A percentile compares a stretch with the other conserved stretches of the same genome.
Evolutionary conservation across 2,888 invertebrate genomes (phyloP).

Genomic region (Cryptus viduatorius): DNA sequence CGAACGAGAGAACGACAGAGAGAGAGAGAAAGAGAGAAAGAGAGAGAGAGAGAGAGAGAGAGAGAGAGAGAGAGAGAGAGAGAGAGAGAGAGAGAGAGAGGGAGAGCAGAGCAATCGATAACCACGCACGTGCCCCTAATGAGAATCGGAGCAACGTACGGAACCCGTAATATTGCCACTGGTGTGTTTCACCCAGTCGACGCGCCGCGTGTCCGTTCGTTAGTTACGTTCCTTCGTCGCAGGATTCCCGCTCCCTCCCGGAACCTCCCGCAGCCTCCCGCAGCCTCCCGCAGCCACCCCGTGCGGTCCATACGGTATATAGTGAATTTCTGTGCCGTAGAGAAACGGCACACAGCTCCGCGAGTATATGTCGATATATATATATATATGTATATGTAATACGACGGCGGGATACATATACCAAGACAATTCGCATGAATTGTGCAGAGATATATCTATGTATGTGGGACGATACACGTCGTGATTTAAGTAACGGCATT

Average conservation of each 20-base stretch:
- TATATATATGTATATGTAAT: background rate
- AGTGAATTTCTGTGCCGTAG: conserved; percentile 28
- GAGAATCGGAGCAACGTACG: conserved; percentile 72
- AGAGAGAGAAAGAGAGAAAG: conserved; percentile 15
- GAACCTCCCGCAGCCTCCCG: background rate
- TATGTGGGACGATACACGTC: conserved; percentile 29
- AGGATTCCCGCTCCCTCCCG: background rate
- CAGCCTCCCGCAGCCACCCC: background rate
- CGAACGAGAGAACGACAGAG: conserved; percentile 36
- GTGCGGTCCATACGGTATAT: conserved; percentile 2
- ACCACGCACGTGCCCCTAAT: conserved; percentile 74
- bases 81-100: conserved; percentile 29
- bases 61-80: conserved; percentile 32
- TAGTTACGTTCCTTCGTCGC: conserved; percentile 64
- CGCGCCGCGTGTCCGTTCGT: conserved; percentile 61
- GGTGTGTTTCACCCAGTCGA: conserved; percentile 58
- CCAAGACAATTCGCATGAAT: no score
- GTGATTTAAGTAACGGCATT: conserved; percentile 60
- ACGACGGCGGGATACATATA: no score
- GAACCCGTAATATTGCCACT: conserved; percentile 64
- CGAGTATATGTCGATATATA: background rate
- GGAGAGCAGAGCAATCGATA: conserved; percentile 69
- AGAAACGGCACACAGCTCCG: conserved; percentile 31
- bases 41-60: conserved; percentile 25
- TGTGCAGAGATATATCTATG: background rate